phyloP scores from a whole-genome alignment of 2,113 vertebrate species.

The Neotragus pygmaeus region DNA sequence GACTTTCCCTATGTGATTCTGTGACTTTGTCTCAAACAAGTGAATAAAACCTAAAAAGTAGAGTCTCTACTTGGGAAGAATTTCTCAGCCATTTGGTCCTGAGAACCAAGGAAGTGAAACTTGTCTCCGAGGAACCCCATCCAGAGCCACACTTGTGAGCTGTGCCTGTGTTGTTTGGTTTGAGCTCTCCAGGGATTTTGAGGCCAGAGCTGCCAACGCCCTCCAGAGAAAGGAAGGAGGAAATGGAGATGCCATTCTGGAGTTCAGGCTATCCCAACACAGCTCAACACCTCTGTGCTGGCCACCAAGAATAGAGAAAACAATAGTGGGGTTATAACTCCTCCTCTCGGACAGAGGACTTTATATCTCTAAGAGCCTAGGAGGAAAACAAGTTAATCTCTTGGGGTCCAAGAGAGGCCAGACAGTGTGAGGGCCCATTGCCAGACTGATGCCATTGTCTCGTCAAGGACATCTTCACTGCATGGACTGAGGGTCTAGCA shows the following conservation, averaged over 20 bases:
- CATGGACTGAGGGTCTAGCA: neutral
- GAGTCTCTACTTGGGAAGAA: neutral
- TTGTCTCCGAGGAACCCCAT: neutral
- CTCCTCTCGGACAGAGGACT: neutral
- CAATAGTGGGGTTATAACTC: fast-evolving
- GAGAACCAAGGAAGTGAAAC: neutral
- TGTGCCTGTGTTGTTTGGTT: neutral
- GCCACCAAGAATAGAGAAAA: neutral
- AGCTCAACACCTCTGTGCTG: neutral
- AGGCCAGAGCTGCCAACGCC: neutral
- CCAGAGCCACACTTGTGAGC: neutral
- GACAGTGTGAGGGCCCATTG: neutral
- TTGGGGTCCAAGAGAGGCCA: neutral
- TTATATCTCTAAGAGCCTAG: neutral
- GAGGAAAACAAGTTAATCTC: neutral
- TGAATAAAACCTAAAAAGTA: neutral
- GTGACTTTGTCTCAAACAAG: neutral
- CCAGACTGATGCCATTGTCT: neutral
- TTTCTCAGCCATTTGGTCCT: neutral
- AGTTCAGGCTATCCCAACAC: neutral
- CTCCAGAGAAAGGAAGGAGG: neutral
- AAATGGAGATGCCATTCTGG: neutral
- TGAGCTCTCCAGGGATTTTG: neutral
- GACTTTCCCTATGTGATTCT: neutral
- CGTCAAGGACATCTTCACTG: neutral